These are phyloP conservation scores for Arion vulgaris DNA, from an alignment of 1,140 invertebrate species.

Conservation along the genomic window DNA sequence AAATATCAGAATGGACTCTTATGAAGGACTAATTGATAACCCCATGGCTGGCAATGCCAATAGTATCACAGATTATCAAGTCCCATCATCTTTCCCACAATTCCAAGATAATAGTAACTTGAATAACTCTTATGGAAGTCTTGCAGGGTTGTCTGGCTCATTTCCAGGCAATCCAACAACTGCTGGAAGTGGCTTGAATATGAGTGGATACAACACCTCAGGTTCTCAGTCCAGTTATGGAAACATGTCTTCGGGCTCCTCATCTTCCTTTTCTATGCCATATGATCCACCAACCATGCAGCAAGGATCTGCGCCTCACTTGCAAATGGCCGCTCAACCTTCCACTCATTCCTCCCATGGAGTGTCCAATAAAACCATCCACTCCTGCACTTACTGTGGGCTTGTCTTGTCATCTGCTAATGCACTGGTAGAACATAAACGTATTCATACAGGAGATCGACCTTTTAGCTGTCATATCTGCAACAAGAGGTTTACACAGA, in stretches of 20 bases:
- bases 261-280: slow-evolving; percentile 32
- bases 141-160: slow-evolving; percentile 13
- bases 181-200: background rate
- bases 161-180: slow-evolving; percentile 12
- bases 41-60: slow-evolving; percentile 6
- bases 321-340: slow-evolving; percentile 8
- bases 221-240: slow-evolving; percentile 17
- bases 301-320: slow-evolving; percentile 1
- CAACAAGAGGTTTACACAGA: slow-evolving; percentile 53
- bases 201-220: slow-evolving; percentile 18
- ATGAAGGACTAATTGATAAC: slow-evolving; percentile 26
- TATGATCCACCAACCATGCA: slow-evolving; percentile 24
- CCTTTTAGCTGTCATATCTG: slow-evolving; percentile 53
- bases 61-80: slow-evolving; percentile 10
- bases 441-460: slow-evolving; percentile 47
- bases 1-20: slow-evolving; percentile 14
- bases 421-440: slow-evolving; percentile 48
- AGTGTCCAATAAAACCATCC: slow-evolving; percentile 20
- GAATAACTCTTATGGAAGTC: slow-evolving; percentile 7
- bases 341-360: background rate
- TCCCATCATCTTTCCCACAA: slow-evolving; percentile 23
- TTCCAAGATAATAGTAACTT: slow-evolving; percentile 10
- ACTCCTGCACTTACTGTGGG: slow-evolving; percentile 36
- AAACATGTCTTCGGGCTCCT: background rate
- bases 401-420: slow-evolving; percentile 39